Conservation (phyloP, 2,888 invertebrate species). For the Acrobeloides nanus region DNA sequence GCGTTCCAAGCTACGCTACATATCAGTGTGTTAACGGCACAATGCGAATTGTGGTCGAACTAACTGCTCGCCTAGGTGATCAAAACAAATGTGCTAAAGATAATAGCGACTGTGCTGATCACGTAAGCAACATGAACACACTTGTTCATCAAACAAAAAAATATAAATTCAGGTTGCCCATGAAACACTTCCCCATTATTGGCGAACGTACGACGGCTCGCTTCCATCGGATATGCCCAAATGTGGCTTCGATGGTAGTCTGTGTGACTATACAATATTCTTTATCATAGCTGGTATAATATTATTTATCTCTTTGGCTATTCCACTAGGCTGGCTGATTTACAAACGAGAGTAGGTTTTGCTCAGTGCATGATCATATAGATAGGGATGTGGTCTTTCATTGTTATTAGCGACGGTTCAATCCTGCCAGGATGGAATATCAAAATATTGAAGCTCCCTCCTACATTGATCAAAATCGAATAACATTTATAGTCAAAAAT, state of each 20-base stretch:
- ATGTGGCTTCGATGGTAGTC: constrained; percentile 37
- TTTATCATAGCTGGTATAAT: constrained; percentile 28
- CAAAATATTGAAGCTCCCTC: too few species aligned
- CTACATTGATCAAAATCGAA: too few species aligned
- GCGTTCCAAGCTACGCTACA: constrained; percentile 50
- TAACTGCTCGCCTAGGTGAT: constrained; percentile 45
- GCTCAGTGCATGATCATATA: too few species aligned
- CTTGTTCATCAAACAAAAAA: constrained; percentile 1
- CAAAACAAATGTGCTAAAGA: constrained; percentile 34
- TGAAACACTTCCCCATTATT: constrained; percentile 40
- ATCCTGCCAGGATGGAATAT: too few species aligned
- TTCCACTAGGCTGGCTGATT: constrained; percentile 37
- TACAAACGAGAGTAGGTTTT: constrained; percentile 39
- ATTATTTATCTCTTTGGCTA: constrained; percentile 23
- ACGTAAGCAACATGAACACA: constrained; percentile 49
- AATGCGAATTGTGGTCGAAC: constrained; percentile 46
- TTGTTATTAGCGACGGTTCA: too few species aligned
- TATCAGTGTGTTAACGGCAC: constrained; percentile 46
- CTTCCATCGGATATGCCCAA: constrained; percentile 35
- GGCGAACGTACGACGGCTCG: constrained; percentile 32
- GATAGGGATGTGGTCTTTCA: too few species aligned
- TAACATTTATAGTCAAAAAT: not conserved
- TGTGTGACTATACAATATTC: constrained; percentile 40
- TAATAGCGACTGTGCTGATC: constrained; percentile 46
- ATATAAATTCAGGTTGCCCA: constrained; percentile 31